A percentile compares a stretch with the other conserved stretches of the same genome.
Conservation (phyloP, 2,888 invertebrate species). For the Rugalucina vietnamica region DNA sequence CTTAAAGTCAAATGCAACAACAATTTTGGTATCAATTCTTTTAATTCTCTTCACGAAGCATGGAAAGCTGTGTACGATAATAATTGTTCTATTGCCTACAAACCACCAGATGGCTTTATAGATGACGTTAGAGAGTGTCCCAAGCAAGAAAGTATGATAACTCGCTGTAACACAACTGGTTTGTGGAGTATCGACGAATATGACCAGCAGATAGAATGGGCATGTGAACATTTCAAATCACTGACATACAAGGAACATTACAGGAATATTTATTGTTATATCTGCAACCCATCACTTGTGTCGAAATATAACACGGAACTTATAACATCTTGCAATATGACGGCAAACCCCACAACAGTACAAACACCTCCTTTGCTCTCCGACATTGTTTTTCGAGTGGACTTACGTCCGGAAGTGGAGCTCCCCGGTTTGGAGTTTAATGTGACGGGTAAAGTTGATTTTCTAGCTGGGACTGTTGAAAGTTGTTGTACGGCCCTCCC, state of each 20-base stretch:
- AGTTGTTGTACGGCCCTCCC: background rate
- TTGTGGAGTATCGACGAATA: background rate
- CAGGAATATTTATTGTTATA: constrained; percentile 28
- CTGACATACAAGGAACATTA: background rate
- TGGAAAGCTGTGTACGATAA: background rate
- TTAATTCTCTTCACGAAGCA: background rate
- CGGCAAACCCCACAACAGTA: no score
- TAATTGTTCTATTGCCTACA: background rate
- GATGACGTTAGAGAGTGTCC: no score
- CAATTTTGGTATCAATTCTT: background rate
- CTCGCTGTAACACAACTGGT: background rate
- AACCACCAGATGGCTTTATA: background rate
- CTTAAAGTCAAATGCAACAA: background rate
- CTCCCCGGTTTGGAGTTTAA: no score
- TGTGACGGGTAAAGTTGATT: background rate
- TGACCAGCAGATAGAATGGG: background rate
- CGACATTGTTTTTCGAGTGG: no score
- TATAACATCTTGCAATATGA: background rate
- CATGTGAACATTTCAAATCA: background rate
- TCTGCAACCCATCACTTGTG: constrained; percentile 19
- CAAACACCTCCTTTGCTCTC: no score
- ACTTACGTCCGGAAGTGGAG: no score
- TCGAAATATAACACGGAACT: background rate
- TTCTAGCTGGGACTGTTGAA: background rate
- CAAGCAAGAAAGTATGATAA: no score